phyloP scores from a whole-genome alignment of 2,113 vertebrate genomes.

The Sinocyclocheilus anshuiensis region DNA sequence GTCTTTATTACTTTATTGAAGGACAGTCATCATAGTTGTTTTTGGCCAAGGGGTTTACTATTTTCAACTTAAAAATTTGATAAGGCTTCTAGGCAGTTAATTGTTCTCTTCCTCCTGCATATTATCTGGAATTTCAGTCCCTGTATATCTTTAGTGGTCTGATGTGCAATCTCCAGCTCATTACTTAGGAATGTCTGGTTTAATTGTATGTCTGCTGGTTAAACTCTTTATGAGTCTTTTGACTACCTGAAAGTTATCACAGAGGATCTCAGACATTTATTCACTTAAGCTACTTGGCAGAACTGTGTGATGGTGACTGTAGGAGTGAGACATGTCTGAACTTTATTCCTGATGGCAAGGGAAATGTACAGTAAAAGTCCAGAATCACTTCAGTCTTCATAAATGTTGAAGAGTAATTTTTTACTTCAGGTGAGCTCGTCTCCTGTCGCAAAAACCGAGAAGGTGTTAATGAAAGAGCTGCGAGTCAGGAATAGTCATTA shows the following conservation, averaged over 20 bases:
- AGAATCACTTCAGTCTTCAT: neutral
- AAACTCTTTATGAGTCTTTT: conserved; percentile 13
- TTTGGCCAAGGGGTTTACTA: neutral
- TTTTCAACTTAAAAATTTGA: neutral
- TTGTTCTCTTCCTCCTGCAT: conserved; percentile 1
- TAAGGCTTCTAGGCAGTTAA: neutral
- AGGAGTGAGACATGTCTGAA: neutral
- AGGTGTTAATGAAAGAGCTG: neutral
- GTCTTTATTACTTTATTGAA: neutral
- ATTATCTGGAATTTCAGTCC: neutral
- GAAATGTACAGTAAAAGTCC: neutral
- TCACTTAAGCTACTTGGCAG: neutral
- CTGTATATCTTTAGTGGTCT: neutral
- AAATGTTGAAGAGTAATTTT: neutral
- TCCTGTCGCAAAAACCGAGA: neutral
- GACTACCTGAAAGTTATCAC: neutral
- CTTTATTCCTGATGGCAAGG: neutral
- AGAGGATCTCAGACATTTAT: conserved; percentile 1
- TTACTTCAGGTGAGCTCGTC: neutral
- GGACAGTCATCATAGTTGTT: neutral
- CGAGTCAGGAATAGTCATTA: neutral
- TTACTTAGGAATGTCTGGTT: conserved; percentile 12
- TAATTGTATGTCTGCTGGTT: conserved; percentile 14
- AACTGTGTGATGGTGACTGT: neutral
- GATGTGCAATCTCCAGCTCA: neutral